Conservation (phyloP, 1,140 invertebrate genomes). For the Trypoxylus dichotomus region DNA sequence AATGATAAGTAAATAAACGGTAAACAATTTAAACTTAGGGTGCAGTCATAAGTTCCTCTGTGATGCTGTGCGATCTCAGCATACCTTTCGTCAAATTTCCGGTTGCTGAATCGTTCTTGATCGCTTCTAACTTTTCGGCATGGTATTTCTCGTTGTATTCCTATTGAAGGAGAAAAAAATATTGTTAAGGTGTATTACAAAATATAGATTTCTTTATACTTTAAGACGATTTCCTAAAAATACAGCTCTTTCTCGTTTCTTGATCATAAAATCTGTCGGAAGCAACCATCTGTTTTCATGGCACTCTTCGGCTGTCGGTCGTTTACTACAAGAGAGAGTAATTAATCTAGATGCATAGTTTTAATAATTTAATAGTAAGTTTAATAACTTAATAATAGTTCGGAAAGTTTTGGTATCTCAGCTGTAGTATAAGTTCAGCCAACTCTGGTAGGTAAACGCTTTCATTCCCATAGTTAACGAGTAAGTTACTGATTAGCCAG, state of each 20-base stretch:
- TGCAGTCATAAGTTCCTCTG: constrained; percentile 75
- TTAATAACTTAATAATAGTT: background rate
- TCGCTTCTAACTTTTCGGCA: constrained; percentile 55
- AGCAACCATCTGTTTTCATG: constrained; percentile 94
- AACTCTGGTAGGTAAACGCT: no score
- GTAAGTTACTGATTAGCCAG: no score
- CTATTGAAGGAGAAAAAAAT: constrained; percentile 50
- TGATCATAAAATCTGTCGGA: constrained; percentile 89
- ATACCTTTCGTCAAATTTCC: constrained; percentile 46
- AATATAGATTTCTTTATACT: constrained; percentile 52
- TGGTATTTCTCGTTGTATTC: constrained; percentile 79
- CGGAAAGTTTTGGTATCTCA: background rate
- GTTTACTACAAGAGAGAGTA: constrained; percentile 74
- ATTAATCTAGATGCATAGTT: constrained; percentile 24
- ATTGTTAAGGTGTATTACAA: constrained; percentile 13
- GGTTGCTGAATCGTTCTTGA: background rate
- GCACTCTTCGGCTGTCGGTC: constrained; percentile 91
- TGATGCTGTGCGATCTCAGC: constrained; percentile 76
- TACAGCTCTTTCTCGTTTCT: constrained; percentile 84
- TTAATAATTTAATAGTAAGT: background rate
- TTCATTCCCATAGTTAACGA: no score
- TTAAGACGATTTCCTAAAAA: constrained; percentile 82
- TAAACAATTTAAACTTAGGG: constrained; percentile 38
- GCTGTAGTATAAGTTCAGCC: no score
- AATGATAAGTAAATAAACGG: background rate